Evolutionary conservation across 2,888 invertebrate species (phyloP).

Genomic region (Eugnorisma glareosa): DNA sequence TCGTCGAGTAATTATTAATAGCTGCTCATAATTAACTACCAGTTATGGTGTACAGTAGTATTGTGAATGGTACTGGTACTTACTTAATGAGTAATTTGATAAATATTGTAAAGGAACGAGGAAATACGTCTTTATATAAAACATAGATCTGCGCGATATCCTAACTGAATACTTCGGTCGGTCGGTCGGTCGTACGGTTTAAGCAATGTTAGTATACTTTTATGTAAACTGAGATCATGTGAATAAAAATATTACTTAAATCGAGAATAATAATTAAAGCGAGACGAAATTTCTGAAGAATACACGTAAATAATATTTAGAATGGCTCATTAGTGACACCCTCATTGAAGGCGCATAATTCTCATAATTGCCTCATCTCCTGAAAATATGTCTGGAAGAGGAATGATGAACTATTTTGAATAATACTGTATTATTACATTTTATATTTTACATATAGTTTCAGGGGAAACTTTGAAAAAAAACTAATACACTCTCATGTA

Average conservation of each 20-base stretch:
- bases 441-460: background rate
- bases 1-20: constrained; percentile 74
- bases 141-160: constrained; percentile 12
- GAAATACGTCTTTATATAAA: constrained; percentile 46
- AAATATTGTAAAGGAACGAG: constrained; percentile 51
- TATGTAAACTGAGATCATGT: constrained; percentile 41
- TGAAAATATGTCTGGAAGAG: background rate
- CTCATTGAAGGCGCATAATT: background rate
- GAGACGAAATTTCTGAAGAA: constrained; percentile 39
- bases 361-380: background rate
- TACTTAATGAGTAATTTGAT: constrained; percentile 50
- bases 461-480: background rate
- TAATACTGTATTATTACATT: background rate
- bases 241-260: constrained; percentile 37
- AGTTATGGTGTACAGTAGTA: constrained; percentile 42
- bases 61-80: constrained; percentile 55
- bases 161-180: constrained; percentile 16
- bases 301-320: constrained; percentile 44
- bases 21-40: constrained; percentile 63
- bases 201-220: too few relatives aligned
- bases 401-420: background rate
- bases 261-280: too few relatives aligned
- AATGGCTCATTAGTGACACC: background rate
- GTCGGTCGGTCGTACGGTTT: background rate
- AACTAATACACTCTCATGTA: background rate